A percentile compares a stretch with the other conserved stretches of the same genome.
Evolutionary conservation across 2,113 vertebrate species (phyloP).

Genomic region (Sminthopsis crassicaudata): DNA sequence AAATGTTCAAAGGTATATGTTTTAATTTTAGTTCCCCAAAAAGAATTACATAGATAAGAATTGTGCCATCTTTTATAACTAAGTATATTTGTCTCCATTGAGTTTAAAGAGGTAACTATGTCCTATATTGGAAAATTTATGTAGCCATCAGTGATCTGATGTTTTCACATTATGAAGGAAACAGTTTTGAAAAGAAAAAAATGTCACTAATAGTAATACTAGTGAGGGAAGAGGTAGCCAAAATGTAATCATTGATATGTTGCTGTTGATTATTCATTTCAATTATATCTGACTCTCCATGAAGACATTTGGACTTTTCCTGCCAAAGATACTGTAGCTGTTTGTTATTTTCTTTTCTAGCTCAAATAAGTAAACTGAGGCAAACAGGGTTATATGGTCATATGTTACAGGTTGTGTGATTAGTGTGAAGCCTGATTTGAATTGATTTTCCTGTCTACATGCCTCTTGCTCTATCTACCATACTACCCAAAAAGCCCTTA

Average conservation of each 20-base stretch:
- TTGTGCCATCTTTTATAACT: constrained; percentile 58
- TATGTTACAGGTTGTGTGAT: background rate
- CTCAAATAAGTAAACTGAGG: background rate
- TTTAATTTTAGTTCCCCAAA: constrained; percentile 31
- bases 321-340: background rate
- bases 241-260: constrained; percentile 1
- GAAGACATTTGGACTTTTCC: background rate
- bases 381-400: background rate
- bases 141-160: constrained; percentile 50
- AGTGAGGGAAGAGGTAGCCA: background rate
- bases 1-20: constrained; percentile 18
- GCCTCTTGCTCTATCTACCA: background rate
- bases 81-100: constrained; percentile 11
- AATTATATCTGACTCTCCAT: background rate
- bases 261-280: background rate
- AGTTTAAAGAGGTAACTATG: constrained; percentile 65
- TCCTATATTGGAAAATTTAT: constrained; percentile 68
- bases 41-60: constrained; percentile 60
- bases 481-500: background rate
- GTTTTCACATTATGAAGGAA: constrained; percentile 57
- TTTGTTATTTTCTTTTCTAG: too few relatives aligned
- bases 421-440: background rate
- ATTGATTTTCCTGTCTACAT: background rate
- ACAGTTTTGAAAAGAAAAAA: constrained; percentile 29
- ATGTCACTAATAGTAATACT: background rate